Base-by-base conservation (phyloP, 2,888 invertebrate species). In the Mythimna vitellina region DNA sequence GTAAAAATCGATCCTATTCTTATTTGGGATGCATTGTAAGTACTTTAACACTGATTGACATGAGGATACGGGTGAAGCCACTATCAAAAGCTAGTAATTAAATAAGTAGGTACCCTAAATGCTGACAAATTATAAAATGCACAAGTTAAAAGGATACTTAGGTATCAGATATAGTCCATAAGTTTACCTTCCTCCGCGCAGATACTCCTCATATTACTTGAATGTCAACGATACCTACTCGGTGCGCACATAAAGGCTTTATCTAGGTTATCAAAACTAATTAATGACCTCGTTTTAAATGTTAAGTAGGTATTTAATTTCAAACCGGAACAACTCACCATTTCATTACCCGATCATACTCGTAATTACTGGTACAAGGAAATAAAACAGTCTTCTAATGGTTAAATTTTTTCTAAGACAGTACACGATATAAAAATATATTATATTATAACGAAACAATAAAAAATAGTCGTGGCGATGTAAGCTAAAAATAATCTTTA, bases 211-310 rank as follows among this genome's bases (percentile, higher is more conserved):
- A 42, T 61, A 76, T 61, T 64, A 60, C 20, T 35, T 20, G 35
- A 10, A 25, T 35, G 25, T 22, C 42, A 58, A 35, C 12, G 32
- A 63, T 42, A 38, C 46, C 46, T 46, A 17, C 14, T 25, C 49
- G 42, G 29, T 29, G 35, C 35, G 70, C 46, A 54, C 38, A 51
- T 51, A 62, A 12, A 57, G 9, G 14, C 35, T 17, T 46, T 66
- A 66, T 63, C 57, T 78, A 63, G 65, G 72, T 77, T 57, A 78
- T 60, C 38, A 58, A 32, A 76, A 63, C 65, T 22, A 76, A 76
- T 76, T 51, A 76, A 46, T 70, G 53, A 54, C 53, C 53, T 61
- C 42, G 12, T 54, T 76, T 49, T 65, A 10, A 53, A 14, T 32
- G n/a, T 29, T 42, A 42, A 42, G 42, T 58, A 66, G 25, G 53